Evolutionary conservation across 2,888 invertebrate genomes (phyloP).

Genomic region (Temnothorax unifasciatus): DNA sequence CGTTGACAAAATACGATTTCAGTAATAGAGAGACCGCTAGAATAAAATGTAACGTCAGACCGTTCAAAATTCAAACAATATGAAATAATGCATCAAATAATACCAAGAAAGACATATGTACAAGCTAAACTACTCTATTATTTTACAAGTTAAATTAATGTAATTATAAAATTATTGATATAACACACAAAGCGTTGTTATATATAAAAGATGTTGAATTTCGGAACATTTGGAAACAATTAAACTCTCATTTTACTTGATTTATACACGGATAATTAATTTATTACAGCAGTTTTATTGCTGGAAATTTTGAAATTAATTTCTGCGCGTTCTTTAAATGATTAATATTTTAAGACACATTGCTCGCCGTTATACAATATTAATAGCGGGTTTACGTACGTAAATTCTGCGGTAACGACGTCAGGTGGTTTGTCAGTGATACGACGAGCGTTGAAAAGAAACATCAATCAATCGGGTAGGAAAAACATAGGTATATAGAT

Average conservation of each 20-base stretch:
- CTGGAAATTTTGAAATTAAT: not conserved
- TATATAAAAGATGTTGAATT: conserved; percentile 2
- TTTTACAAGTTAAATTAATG: not conserved
- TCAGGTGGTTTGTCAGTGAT: conserved; percentile 15
- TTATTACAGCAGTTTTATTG: not conserved
- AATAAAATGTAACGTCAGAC: not conserved
- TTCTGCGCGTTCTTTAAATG: not conserved
- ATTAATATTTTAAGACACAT: not conserved
- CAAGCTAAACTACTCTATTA: not conserved
- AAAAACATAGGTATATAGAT: conserved; percentile 19
- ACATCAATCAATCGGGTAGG: conserved; percentile 29
- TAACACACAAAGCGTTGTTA: not conserved
- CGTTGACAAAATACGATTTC: conserved; percentile 6
- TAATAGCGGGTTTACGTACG: not conserved
- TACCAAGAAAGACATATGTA: not conserved
- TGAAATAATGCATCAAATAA: not conserved
- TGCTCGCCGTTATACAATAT: not conserved
- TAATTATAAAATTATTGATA: conserved; percentile 16
- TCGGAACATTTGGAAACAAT: not conserved
- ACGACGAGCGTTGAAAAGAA: conserved; percentile 13
- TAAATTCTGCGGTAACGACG: conserved; percentile 5
- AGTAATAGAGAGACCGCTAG: not conserved
- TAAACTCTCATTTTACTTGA: not conserved
- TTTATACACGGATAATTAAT: not conserved
- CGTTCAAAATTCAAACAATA: not conserved